These are phyloP conservation scores for Eurois occulta DNA, from an alignment of 2,888 invertebrate species.

Conservation along the genomic window DNA sequence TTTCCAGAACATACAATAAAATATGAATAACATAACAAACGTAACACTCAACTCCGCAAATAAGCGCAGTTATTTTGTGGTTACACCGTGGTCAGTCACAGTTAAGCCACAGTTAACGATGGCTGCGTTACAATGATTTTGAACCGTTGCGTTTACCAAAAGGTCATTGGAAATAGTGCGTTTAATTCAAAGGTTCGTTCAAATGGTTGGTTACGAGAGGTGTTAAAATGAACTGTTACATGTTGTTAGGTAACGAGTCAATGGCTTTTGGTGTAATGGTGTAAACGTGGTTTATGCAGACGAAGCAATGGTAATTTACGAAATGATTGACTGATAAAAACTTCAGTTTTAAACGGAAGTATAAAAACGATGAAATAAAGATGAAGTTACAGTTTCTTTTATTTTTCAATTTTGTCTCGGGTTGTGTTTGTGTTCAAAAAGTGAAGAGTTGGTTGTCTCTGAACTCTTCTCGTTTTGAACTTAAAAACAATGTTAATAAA, in stretches of 20 bases:
- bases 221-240: constrained; percentile 9
- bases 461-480: too few relatives aligned
- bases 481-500: too few relatives aligned
- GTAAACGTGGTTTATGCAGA: not conserved
- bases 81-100: constrained; percentile 31
- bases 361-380: too few relatives aligned
- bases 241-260: constrained; percentile 27
- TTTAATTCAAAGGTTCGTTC: constrained; percentile 36
- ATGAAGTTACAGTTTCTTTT: too few relatives aligned
- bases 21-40: constrained; percentile 19
- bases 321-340: not conserved
- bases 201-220: constrained; percentile 26
- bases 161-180: constrained; percentile 29
- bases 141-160: constrained; percentile 46
- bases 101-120: constrained; percentile 45
- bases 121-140: constrained; percentile 44
- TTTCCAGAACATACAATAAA: not conserved
- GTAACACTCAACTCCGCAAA: constrained; percentile 36
- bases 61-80: constrained; percentile 47
- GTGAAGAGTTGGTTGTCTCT: too few relatives aligned
- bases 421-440: too few relatives aligned
- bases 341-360: not conserved
- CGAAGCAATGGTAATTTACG: not conserved
- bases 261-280: constrained; percentile 19
- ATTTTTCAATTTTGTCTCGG: too few relatives aligned